Evolutionary conservation across 1,140 invertebrate species (phyloP).

Genomic region (Yoshiicerus persimilis): DNA sequence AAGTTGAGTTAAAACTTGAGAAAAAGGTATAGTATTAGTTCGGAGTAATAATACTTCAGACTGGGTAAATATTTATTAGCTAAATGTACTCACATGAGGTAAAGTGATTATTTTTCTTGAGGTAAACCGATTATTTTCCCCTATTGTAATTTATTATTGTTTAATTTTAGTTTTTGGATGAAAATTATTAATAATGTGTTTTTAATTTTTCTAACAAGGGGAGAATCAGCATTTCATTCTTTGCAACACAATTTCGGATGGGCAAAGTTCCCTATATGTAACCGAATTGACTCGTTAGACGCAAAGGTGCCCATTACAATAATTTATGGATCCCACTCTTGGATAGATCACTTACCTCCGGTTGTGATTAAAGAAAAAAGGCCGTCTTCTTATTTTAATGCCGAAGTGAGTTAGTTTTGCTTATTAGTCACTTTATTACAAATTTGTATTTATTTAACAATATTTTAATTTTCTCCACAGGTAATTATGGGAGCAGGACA

Average conservation of each 20-base stretch:
- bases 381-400: conserved; percentile 42
- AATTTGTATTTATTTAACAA: neutral
- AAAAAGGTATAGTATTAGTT: no score
- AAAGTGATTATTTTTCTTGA: no score
- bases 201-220: neutral
- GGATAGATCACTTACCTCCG: conserved; percentile 71
- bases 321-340: conserved; percentile 86
- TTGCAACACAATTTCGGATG: conserved; percentile 89
- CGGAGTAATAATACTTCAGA: no score
- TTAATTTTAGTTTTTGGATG: neutral
- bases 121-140: no score
- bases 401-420: neutral
- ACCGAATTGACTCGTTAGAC: conserved; percentile 58
- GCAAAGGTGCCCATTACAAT: conserved; percentile 80
- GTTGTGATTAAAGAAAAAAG: conserved; percentile 73
- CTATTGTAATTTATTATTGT: neutral
- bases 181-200: neutral
- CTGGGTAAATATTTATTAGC: no score
- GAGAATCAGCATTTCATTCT: conserved; percentile 59
- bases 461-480: neutral
- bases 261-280: conserved; percentile 87
- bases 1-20: no score
- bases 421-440: neutral
- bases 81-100: no score
- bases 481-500: neutral